Evolutionary conservation across 2,113 vertebrate genomes (phyloP).

Genomic region (Syngnathus scovelli): DNA sequence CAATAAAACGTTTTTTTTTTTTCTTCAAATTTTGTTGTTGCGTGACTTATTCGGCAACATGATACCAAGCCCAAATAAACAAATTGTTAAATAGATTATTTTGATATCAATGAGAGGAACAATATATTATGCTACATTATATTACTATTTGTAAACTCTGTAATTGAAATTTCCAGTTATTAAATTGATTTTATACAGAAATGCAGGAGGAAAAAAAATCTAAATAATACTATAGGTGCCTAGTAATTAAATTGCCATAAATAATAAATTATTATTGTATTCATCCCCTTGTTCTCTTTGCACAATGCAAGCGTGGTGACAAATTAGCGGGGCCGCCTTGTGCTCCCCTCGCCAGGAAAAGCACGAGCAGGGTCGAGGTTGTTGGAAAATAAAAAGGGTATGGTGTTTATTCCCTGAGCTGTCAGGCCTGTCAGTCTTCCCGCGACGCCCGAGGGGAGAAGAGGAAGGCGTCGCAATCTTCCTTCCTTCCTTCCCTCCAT

Average conservation of each 20-base stretch:
- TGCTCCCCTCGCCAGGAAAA: constrained; percentile 61
- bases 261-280: not conserved
- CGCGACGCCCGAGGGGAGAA: constrained; percentile 56
- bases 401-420: constrained; percentile 70
- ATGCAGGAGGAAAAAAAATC: not conserved
- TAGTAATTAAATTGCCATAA: not conserved
- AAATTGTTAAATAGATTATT: too few relatives aligned
- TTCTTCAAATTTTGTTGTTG: too few relatives aligned
- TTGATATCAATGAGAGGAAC: too few relatives aligned
- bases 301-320: constrained; percentile 49
- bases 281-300: not conserved
- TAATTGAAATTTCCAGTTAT: not conserved
- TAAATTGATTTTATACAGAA: not conserved
- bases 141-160: not conserved
- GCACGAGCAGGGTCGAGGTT: constrained; percentile 33
- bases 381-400: constrained; percentile 66
- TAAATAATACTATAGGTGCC: not conserved
- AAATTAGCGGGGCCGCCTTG: constrained; percentile 53
- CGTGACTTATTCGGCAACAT: too few relatives aligned
- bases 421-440: constrained; percentile 68
- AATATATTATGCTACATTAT: not conserved
- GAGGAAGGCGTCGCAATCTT: constrained; percentile 34
- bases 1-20: too few relatives aligned
- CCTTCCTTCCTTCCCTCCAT: constrained; percentile 57
- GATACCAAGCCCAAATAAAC: too few relatives aligned